Evolutionary conservation across 1,140 invertebrate genomes (phyloP), one percentile per base, ranked within the genome.

Genomic region (Ladona fulva): DNA sequence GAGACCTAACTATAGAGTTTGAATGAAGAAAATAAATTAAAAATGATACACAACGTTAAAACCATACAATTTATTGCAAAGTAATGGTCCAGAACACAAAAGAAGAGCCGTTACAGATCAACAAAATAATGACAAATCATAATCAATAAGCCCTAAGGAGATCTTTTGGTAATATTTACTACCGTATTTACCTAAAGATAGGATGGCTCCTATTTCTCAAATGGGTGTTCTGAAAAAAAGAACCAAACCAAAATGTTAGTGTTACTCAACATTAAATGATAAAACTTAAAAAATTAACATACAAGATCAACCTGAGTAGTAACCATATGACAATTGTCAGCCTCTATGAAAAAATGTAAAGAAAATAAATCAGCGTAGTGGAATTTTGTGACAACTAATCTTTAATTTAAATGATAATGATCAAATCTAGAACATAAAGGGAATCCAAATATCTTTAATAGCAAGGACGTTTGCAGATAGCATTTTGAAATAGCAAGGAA

Each of bases 271-370:
- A 66, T 66, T 66, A 66, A 19, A 66, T 66, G 5, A 19, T 19
- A 66, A 19, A 66, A 66, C 52, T 66, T 66, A 66, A 66, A 66
- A 66, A 66, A 22, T 66, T 66, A 66, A 66, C 52, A 66, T 66
- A 37, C 29, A 37, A 5, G 29, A 37, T 37, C 29, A 37, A 37
- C 29, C 29, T 37, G 29, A 37, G 29, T 8, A 37, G 29, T 37
- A 5, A 37, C 29, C 8, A 37, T 37, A 37, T 37, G 29, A 37
- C 8, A 37, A 37, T 37, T 37, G 1, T 37, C 29, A 37, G 8
- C 29, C 29, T 37, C 29, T 8, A 5, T 37, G 29, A 5, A 37
- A 37, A 37, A 37, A 37, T 1, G 52, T 19, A 16, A 19, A 19
- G 52, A 66, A 66, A 66, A 66, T 16, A 22, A 16, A 19, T 66